Evolutionary conservation across 2,113 vertebrate species (phyloP), one percentile per base, ranked within the genome.

Genomic region (Rhabdornis inornatus): DNA sequence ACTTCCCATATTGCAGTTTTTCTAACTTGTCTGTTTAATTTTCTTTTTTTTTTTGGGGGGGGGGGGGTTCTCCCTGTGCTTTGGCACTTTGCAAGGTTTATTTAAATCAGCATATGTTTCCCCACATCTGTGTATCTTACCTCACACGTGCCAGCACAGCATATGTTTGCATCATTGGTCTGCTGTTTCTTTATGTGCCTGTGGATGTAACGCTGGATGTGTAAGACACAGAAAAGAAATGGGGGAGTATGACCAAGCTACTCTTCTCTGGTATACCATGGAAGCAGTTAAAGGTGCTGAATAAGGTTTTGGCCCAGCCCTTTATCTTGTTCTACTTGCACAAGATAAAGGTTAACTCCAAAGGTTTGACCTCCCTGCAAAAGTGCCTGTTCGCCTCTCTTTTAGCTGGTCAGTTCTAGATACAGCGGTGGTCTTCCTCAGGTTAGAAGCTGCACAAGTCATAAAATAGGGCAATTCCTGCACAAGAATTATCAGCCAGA

Each of bases 51-150:
- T 40, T 40, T 40, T 40, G 39, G 39, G 39, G 39, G 39, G 7
- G 15, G 10, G 15, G 7, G 7, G 4, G 1, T 20, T 65, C 52
- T 80, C 33, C 88, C n/a, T 83, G n/a, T 90, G 76, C 64, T 97
- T 57, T 92, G 70, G 69, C 50, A 91, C 79, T 92, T 96, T 52
- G 24, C 23, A 74, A 87, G 65, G n/a, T 95, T 90, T 81, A 81
- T 82, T 95, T 93, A 90, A 82, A 91, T 86, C 85, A 83, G 27
- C 1, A 21, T 49, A 20, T 56, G 30, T 80, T 83, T 92, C 89
- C 94, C 92, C 65, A 93, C 27, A 64, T 90, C 90, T 92, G 90
- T 81, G 59, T 79, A 39, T 77, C 52, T 95, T 80, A 44, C 42
- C 13, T 0, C 37, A 49, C 76, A 90, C 0, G 2, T 92, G 91